Conservation (phyloP, 2,113 vertebrate genomes). For the Rousettus leschenaultii region DNA sequence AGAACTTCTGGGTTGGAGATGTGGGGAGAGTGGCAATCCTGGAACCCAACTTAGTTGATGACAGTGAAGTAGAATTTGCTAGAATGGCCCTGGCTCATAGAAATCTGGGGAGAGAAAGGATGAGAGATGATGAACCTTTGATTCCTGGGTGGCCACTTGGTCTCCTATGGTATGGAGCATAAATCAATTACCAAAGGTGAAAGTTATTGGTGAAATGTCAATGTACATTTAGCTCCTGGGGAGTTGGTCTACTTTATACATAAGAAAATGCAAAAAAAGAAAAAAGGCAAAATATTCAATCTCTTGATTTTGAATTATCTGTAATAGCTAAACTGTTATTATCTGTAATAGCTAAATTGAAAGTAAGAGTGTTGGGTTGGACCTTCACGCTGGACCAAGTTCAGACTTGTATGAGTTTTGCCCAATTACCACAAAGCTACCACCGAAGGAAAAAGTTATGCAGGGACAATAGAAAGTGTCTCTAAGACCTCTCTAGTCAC, state of each 20-base stretch:
- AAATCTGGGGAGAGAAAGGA: not conserved
- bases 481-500: not conserved
- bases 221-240: not conserved
- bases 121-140: no score
- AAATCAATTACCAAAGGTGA: not conserved
- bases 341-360: not conserved
- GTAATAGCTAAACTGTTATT: not conserved
- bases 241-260: not conserved
- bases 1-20: no score
- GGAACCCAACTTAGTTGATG: not conserved
- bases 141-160: not conserved
- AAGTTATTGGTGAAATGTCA: not conserved
- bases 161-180: not conserved
- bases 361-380: not conserved
- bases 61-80: not conserved
- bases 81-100: not conserved
- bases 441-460: not conserved
- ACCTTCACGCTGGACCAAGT: not conserved
- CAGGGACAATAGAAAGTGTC: not conserved
- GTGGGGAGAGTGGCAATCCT: no score
- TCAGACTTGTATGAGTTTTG: not conserved
- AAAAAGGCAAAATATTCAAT: not conserved
- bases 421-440: not conserved
- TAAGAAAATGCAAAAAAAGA: not conserved
- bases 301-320: not conserved